Evolutionary conservation across 2,797 vertebrate genomes (phyloP), one percentile per base, ranked within the genome.

Genomic region (Rhyacichthys aspro): DNA sequence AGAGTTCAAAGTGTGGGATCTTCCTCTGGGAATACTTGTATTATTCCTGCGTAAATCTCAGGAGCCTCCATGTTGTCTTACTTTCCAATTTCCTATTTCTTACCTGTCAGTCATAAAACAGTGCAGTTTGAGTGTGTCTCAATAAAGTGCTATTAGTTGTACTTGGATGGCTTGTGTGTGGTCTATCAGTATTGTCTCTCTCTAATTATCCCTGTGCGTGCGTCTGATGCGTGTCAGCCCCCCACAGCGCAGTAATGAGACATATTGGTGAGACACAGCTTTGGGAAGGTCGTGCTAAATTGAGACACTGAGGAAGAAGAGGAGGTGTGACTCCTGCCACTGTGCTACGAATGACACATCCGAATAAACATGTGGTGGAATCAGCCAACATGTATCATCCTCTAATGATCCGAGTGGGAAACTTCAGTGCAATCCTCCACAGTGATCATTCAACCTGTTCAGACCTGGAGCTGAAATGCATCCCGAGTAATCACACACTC

Each of bases 171-270:
- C 11, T 60, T 59, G 62, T 73, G 33, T 38, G 38, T 33, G 18
- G 55, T 44, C 41, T 69, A 67, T 74, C 70, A 67, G 68, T 60
- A 65, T 76, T 70, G 41, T 60, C 32, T 60, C n/a, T 56, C 48
- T 48, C 70, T 67, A 80, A 79, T 79, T 70, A 81, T 78, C 70
- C 50, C 33, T 15, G 18, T 18, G 43, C 23, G 44, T 43, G 59
- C 43, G 53, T 63, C 65, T 43, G 39, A 55, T 57, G 49, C 58
- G 50, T 41, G 4, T 63, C 49, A 46, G 67, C 41, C 45, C 70
- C 28, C 86, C 83, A 52, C 28, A 28, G 86, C 44, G 85, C 78
- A 76, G 50, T 88, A 90, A 90, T 86, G 86, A 90, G 80, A 83
- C 76, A 74, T 61, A 77, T 72, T 78, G 81, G 76, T 62, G 50